phyloP scores from a whole-genome alignment of 1,140 invertebrate species.

The Ephestia elutella region DNA sequence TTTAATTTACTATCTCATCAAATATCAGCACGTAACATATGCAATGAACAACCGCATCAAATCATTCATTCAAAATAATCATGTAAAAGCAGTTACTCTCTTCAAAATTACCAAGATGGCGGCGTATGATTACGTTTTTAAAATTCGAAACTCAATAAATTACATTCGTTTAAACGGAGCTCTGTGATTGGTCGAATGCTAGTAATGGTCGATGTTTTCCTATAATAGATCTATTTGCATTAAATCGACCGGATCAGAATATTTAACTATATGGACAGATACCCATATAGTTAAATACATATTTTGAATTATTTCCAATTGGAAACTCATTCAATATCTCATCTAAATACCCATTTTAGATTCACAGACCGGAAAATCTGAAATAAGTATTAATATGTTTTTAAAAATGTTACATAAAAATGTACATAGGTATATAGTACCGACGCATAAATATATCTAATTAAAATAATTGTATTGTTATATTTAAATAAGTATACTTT shows the following conservation, averaged over 20 bases:
- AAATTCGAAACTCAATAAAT: constrained; percentile 59
- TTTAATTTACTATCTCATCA: no score
- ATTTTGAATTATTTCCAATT: constrained; percentile 42
- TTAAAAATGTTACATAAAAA: constrained; percentile 1
- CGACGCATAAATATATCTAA: no score
- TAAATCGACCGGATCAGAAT: constrained; percentile 59
- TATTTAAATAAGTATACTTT: no score
- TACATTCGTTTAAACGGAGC: constrained; percentile 41
- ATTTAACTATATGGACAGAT: background rate
- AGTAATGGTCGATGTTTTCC: constrained; percentile 43
- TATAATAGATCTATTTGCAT: constrained; percentile 65
- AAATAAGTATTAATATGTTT: background rate
- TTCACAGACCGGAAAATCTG: constrained; percentile 12
- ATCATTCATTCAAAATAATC: background rate
- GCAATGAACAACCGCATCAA: background rate
- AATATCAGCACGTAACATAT: no score
- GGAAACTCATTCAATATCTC: constrained; percentile 22
- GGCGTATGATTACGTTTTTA: constrained; percentile 30
- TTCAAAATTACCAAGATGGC: constrained; percentile 50
- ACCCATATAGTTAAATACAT: constrained; percentile 45
- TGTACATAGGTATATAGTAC: background rate
- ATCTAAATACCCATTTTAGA: constrained; percentile 24
- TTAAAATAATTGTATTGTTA: no score
- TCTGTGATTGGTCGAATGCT: constrained; percentile 38
- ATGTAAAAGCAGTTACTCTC: constrained; percentile 27